Base-by-base conservation (phyloP, 2,113 vertebrate genomes). In the Mola mola region DNA sequence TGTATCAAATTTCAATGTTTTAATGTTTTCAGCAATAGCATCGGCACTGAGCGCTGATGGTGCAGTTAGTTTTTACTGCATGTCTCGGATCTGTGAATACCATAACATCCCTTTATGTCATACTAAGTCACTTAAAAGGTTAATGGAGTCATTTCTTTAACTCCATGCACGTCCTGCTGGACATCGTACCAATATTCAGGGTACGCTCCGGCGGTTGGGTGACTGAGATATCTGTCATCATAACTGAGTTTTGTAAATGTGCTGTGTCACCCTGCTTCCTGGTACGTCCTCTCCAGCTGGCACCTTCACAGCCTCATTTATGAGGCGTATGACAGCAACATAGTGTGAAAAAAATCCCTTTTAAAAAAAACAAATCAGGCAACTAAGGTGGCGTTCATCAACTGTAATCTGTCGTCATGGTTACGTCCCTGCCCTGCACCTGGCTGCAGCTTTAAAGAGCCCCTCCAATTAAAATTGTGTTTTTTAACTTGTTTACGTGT, bases 251-350 rank as follows among this genome's bases (percentile, higher is more conserved):
- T 38, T 26, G 34, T 47, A 47, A 63, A 80, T 76, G 9, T 86
- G 87, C 87, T 82, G 79, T 79, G 85, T 89, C 87, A 86, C 74
- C 33, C 73, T 42, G 44, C 62, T 67, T 71, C 60, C 76, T 57
- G 52, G 47, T 60, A 61, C 42, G n/a, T n/a, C n/a, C n/a, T n/a
- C n/a, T n/a, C n/a, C n/a, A 43, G 25, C 44, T 56, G 37, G 8
- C 46, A 49, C 58, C 44, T 5, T 0, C 50, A 49, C 17, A 49
- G 10, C 20, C 25, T 29, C 3, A 50, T 19, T 31, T 0, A 26
- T 15, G 26, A 31, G 17, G 61, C 17, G 10, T 24, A 12, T 25
- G 9, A 11, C 8, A 19, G 46, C 3, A 16, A 15, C 1, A 10
- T 5, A n/a, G 24, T 3, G 5, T 11, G 12, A 12, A 46, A 34